These are phyloP conservation scores for Gnatocerus cornutus DNA, from an alignment of 2,888 invertebrate species.

Conservation along the genomic window DNA sequence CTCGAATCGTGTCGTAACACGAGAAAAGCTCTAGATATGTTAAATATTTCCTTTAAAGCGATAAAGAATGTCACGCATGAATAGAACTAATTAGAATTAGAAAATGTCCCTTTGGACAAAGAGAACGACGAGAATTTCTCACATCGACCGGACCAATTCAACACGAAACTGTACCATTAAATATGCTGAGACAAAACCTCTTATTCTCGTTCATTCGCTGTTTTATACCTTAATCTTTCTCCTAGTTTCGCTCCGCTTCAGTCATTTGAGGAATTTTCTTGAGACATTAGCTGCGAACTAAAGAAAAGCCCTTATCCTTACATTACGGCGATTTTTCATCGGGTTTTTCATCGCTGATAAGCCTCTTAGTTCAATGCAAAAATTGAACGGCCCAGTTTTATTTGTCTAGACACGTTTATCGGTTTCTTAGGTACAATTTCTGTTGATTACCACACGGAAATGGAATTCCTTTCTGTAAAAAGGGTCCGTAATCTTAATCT, in stretches of 20 bases:
- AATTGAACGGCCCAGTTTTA: no score
- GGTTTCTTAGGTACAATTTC: no score
- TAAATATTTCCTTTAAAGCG: constrained; percentile 32
- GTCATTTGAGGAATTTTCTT: constrained; percentile 37
- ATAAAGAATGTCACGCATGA: no score
- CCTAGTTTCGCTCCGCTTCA: constrained; percentile 20
- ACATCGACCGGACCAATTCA: constrained; percentile 34
- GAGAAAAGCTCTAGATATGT: constrained; percentile 28
- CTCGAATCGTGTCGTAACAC: constrained; percentile 6
- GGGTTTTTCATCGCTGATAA: no score
- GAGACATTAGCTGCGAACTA: constrained; percentile 37
- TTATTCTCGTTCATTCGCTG: constrained; percentile 26
- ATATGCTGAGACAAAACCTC: constrained; percentile 37
- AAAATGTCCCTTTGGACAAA: constrained; percentile 16
- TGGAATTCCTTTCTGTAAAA: no score
- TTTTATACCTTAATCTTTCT: constrained; percentile 35
- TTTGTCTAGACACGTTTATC: no score
- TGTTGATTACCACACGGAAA: no score
- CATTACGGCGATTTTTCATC: constrained; percentile 32
- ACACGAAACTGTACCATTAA: constrained; percentile 28
- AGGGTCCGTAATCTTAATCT: no score
- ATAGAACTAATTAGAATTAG: constrained; percentile 10
- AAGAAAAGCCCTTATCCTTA: constrained; percentile 39
- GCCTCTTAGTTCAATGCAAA: background rate
- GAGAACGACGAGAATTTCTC: constrained; percentile 33